Conservation (phyloP, 2,888 invertebrate species). For the Glyphotaelius pellucidus region DNA sequence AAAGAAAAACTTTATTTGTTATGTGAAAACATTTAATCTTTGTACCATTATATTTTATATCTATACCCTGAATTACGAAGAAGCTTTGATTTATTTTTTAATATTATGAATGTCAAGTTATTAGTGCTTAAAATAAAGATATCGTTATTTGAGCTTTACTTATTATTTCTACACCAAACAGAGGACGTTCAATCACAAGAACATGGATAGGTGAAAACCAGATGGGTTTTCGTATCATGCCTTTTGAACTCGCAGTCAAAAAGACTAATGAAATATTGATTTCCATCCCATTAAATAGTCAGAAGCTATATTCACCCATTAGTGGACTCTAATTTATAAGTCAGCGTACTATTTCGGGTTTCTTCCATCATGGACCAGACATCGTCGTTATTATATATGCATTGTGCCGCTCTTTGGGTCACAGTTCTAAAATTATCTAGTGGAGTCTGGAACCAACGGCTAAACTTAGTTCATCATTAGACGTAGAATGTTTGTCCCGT, state of each 20-base stretch:
- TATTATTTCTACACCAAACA: not conserved
- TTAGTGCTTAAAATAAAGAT: no score
- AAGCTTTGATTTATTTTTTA: no score
- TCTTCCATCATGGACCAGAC: conserved; percentile 13
- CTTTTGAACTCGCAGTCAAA: not conserved
- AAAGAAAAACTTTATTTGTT: no score
- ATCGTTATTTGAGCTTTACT: no score
- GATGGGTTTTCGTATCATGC: not conserved
- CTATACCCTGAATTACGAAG: no score
- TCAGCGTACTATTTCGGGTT: conserved; percentile 35
- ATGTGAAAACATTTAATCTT: no score
- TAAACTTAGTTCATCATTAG: conserved; percentile 46
- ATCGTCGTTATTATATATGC: conserved; percentile 12
- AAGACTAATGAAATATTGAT: not conserved
- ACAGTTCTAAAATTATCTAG: conserved; percentile 55
- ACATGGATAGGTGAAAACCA: not conserved
- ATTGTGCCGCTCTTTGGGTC: conserved; percentile 39
- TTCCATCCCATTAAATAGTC: not conserved
- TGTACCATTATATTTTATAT: no score
- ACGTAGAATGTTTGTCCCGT: not conserved
- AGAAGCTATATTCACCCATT: not conserved
- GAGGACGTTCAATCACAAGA: not conserved
- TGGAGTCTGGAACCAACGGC: conserved; percentile 30
- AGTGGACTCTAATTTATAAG: not conserved
- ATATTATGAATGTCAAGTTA: no score